Conservation (phyloP, 2,888 invertebrate species). For the Drosophila monieri region DNA sequence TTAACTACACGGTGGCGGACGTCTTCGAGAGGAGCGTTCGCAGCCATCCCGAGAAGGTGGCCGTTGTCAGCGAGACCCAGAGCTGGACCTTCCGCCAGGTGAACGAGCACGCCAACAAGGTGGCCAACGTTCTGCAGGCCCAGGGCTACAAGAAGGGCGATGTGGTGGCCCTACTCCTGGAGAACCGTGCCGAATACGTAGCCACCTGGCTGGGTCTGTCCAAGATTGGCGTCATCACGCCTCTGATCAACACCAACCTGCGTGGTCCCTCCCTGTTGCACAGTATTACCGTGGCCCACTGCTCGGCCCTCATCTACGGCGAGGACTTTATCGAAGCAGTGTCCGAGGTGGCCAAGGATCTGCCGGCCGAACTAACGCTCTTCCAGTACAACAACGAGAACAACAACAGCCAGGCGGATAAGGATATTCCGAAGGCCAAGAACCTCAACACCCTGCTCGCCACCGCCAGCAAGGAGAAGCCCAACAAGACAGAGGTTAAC, state of each 20-base stretch:
- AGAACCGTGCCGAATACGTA: constrained; percentile 95
- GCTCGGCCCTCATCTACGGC: constrained; percentile 93
- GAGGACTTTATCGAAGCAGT: constrained; percentile 85
- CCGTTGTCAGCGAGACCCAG: constrained; percentile 89
- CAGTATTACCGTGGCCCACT: constrained; percentile 92
- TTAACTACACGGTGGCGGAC: constrained; percentile 90
- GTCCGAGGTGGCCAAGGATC: constrained; percentile 87
- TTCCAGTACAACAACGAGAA: constrained; percentile 85
- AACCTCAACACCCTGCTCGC: constrained; percentile 78
- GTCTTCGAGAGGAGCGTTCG: constrained; percentile 90
- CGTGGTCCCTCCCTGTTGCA: constrained; percentile 92
- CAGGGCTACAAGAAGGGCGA: constrained; percentile 94
- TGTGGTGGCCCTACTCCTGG: constrained; percentile 93
- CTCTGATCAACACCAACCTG: constrained; percentile 97
- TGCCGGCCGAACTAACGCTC: constrained; percentile 87
- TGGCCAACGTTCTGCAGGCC: constrained; percentile 91
- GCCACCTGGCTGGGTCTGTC: constrained; percentile 96
- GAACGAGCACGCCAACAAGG: constrained; percentile 92
- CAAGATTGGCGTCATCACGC: constrained; percentile 92
- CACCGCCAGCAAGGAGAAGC: constrained; percentile 75
- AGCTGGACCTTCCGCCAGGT: constrained; percentile 93
- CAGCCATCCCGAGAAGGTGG: constrained; percentile 92
- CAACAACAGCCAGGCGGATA: constrained; percentile 55
- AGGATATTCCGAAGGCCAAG: constrained; percentile 75
- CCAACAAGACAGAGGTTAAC: constrained; percentile 81